Base-by-base conservation (phyloP, 35 echinoderm and acorn worm species). In the Ptychodera flava region DNA sequence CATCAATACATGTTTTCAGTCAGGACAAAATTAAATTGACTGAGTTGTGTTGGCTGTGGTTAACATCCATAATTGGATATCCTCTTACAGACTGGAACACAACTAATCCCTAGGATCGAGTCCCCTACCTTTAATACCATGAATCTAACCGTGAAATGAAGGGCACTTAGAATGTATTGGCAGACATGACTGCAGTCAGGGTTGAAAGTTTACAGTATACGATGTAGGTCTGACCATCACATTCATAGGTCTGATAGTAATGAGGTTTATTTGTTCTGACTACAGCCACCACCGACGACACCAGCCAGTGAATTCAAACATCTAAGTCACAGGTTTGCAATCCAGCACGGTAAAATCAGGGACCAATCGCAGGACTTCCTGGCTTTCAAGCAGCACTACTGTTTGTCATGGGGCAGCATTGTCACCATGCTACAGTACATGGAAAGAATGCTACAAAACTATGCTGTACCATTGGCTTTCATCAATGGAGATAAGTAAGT, bases 281-380 rank as follows among this genome's bases (percentile, higher is more conserved):
- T 1, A 31, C 77, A 75, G 94, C 94, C 91, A 35, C 95, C 95
- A 64, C 95, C 95, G 31, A 97, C 95, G 1, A 97, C 95, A 64
- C 95, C 95, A 33, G 92, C 95, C 31, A 89, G 86, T 90, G 95
- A 97, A 37, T 97, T 94, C 90, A 97, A 93, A 79, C 95, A 97
- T 34, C 77, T 94, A 22, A 89, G 86, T 79, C 95, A 97, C 28
- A 83, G 92, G n/a, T 93, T 97, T 88, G 84, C 88, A 33, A 85
- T 93, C 36, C 92, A 93, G 85, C 90, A 93, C 33, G 92, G 95
- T 29, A 64, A 78, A 31, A 86, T 90, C 0, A 34, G 90, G 36
- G 95, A 97, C 29, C 78, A 91, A 29, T 88, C 90, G 38, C 93
- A 97, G 37, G 95, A 97, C 33, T 97, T 90, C 81, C 0, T 91